phyloP scores from a whole-genome alignment of 2,797 vertebrate genomes.

The Acestrorhynchus altus region DNA sequence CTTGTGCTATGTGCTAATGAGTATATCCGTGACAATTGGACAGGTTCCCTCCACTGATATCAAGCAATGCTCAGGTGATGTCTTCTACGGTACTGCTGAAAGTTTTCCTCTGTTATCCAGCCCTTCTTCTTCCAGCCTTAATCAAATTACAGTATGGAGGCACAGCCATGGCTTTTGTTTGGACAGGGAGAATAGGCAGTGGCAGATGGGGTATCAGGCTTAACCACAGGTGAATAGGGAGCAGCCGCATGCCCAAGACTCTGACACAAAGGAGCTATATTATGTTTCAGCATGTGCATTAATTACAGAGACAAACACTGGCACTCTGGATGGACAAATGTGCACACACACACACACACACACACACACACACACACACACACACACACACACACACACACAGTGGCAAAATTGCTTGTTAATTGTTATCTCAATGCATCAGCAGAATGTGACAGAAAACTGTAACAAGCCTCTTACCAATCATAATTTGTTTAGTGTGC shows the following conservation, averaged over 20 bases:
- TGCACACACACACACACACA: no score
- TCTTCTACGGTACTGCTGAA: conserved; percentile 19
- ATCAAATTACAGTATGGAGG: conserved; percentile 63
- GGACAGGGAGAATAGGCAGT: conserved; percentile 36
- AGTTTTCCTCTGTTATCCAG: conserved; percentile 16
- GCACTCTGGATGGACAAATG: background rate
- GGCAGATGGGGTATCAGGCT: conserved; percentile 68
- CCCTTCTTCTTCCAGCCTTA: conserved; percentile 52
- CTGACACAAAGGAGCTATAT: conserved; percentile 32
- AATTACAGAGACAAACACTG: conserved; percentile 57
- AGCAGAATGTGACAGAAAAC: no score
- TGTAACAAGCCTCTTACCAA: no score
- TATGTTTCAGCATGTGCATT: conserved; percentile 43
- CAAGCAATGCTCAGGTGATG: conserved; percentile 36
- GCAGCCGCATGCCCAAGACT: conserved; percentile 37
- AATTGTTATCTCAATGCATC: no score
- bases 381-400: no score
- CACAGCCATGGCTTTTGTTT: conserved; percentile 60
- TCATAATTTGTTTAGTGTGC: no score
- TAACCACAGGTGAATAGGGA: conserved; percentile 64
- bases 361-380: no score
- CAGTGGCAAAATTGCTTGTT: no score
- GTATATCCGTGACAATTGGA: conserved; percentile 40
- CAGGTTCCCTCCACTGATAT: conserved; percentile 32
- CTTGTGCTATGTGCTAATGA: conserved; percentile 34